Percentiles rank a stretch among this genome's conserved stretches.
phyloP scores from a whole-genome alignment of 2,113 vertebrate species.

The Otolemur garnettii region DNA sequence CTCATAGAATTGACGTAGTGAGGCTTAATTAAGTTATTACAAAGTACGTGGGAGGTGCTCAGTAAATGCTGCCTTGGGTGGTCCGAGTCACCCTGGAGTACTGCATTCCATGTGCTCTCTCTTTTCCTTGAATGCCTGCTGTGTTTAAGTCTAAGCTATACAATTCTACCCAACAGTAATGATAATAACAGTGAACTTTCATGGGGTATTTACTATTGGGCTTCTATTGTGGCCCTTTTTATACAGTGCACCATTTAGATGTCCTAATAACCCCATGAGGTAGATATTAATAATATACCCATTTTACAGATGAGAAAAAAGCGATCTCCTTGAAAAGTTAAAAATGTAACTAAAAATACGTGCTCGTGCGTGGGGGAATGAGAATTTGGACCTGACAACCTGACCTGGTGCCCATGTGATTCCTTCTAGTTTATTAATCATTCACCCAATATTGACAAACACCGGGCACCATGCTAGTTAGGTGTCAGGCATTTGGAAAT shows the following conservation, averaged over 20 bases:
- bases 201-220: background rate
- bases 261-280: background rate
- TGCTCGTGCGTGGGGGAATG: background rate
- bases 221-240: background rate
- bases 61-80: too few relatives aligned
- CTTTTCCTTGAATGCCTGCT: background rate
- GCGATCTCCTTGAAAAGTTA: background rate
- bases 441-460: background rate
- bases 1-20: too few relatives aligned
- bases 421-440: background rate
- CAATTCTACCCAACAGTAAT: background rate
- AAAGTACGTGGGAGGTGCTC: background rate
- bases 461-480: background rate
- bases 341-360: background rate
- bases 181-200: background rate
- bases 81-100: background rate
- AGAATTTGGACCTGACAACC: background rate
- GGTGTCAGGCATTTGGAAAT: background rate
- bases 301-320: background rate
- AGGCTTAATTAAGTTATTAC: background rate
- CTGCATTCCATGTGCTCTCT: background rate
- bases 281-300: background rate
- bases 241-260: background rate
- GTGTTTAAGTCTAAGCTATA: background rate
- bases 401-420: background rate